Evolutionary conservation across 2,888 invertebrate genomes (phyloP).

Genomic region (Erebia ligea): DNA sequence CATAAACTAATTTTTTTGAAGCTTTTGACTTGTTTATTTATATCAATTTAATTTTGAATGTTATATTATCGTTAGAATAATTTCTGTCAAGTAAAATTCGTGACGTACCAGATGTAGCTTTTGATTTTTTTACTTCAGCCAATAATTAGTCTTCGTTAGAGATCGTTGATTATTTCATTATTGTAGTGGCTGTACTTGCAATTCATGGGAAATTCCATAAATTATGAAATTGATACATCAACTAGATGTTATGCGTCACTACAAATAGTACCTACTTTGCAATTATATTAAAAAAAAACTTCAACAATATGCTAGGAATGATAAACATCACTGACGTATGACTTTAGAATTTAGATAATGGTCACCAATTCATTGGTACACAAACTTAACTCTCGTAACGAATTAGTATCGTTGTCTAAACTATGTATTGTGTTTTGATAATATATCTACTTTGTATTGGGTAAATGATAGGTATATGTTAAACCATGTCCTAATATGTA

Average conservation of each 20-base stretch:
- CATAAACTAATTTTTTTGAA: neutral
- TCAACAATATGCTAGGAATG: neutral
- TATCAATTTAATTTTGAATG: neutral
- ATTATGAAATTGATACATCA: too few relatives aligned
- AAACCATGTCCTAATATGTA: constrained; percentile 15
- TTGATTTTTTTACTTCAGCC: neutral
- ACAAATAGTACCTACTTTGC: too few relatives aligned
- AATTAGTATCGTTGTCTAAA: neutral
- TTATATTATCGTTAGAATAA: neutral
- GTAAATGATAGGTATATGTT: neutral
- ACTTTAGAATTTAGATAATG: neutral
- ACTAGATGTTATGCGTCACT: too few relatives aligned
- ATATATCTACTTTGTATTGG: too few relatives aligned
- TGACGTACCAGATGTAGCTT: neutral
- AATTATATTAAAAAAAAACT: too few relatives aligned
- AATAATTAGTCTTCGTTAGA: too few relatives aligned
- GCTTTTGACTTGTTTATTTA: neutral
- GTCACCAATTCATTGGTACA: neutral
- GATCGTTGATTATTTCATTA: too few relatives aligned
- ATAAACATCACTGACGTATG: neutral
- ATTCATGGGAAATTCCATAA: too few relatives aligned
- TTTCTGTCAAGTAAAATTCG: neutral
- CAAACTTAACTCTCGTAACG: neutral
- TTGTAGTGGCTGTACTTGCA: too few relatives aligned
- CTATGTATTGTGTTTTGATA: neutral